Evolutionary conservation across 2,888 invertebrate species (phyloP), one percentile per base, ranked within the genome.

Genomic region (Steromphala cineraria): DNA sequence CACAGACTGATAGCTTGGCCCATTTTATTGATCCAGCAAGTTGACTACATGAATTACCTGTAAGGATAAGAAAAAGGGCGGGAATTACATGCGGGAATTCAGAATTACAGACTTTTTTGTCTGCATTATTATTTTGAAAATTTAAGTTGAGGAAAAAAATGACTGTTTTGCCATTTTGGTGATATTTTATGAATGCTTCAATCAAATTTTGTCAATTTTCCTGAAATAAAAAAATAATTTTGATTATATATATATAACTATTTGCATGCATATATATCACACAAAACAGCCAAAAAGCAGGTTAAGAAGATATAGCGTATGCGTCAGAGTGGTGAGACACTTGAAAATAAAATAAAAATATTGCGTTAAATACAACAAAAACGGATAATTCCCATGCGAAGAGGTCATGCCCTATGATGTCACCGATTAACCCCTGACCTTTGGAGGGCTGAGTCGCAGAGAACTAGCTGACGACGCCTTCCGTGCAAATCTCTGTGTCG

Each of bases 391-490:
- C 13, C 53, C 76, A 55, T 55, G 53, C 55, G 53, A 55, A 53
- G 24, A 24, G n/a, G 19, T 40, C 71, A 71, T 71, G 76, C 53
- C 76, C 55, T 24, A 19, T n/a, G 15, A 71, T 40, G 28, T 55
- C 53, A 28, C 53, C 55, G 40, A 46, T 17, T 78, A 21, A 28
- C 88, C 85, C 82, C 91, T 84, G 82, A 93, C 93, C 92, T 93
- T 92, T 67, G 93, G 92, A 56, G 94, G 94, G 94, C 98, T 98
- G 95, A 98, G 95, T 85, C 91, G 84, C 13, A 98, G 95, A 93
- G 98, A 98, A 95, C 98, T 98, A 94, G 98, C 98, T 91, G 98
- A 98, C 90, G 98, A 97, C 92, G 98, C 98, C 95, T 98, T 98
- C 94, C 98, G 96, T 94, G 98, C 97, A 95, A 98, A 98, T 95